Percentiles rank a stretch among this genome's conserved stretches.
Conservation (phyloP, 1,140 invertebrate species). For the Psix sp. region DNA sequence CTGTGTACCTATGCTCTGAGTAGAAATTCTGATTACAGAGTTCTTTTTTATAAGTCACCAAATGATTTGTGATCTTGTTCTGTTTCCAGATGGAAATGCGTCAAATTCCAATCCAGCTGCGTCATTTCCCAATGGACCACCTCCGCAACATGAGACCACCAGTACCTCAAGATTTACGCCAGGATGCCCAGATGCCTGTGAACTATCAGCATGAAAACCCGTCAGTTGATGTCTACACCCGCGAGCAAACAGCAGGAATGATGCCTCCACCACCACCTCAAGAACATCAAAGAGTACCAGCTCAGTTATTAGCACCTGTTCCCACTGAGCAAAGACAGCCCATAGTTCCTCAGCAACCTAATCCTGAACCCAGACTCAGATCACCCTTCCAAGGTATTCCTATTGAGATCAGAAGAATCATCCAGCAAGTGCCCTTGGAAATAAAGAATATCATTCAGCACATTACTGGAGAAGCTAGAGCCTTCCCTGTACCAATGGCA, state of each 20-base stretch:
- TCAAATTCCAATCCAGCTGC: constrained; percentile 69
- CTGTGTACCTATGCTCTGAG: background rate
- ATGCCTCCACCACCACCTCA: constrained; percentile 63
- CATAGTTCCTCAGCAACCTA: constrained; percentile 49
- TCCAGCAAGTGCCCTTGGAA: constrained; percentile 70
- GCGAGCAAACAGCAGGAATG: constrained; percentile 66
- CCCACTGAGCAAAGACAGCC: constrained; percentile 64
- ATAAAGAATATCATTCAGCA: constrained; percentile 73
- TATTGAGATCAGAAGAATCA: constrained; percentile 70
- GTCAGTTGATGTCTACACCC: constrained; percentile 47
- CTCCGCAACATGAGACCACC: constrained; percentile 67
- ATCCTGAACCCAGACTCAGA: constrained; percentile 53
- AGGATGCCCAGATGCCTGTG: constrained; percentile 61
- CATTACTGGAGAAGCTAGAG: constrained; percentile 66
- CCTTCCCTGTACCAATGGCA: constrained; percentile 62
- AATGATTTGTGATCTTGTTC: background rate
- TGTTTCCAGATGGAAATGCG: constrained; percentile 63
- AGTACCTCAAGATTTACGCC: constrained; percentile 59
- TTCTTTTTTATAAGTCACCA: background rate
- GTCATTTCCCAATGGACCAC: constrained; percentile 66
- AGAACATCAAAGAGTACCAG: constrained; percentile 60
- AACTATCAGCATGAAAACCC: constrained; percentile 62
- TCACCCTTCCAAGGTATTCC: constrained; percentile 70
- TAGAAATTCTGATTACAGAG: constrained; percentile 3
- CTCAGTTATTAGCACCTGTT: constrained; percentile 64